Evolutionary conservation across 2,797 vertebrate species (phyloP).

Genomic region (Thaleichthys pacificus): DNA sequence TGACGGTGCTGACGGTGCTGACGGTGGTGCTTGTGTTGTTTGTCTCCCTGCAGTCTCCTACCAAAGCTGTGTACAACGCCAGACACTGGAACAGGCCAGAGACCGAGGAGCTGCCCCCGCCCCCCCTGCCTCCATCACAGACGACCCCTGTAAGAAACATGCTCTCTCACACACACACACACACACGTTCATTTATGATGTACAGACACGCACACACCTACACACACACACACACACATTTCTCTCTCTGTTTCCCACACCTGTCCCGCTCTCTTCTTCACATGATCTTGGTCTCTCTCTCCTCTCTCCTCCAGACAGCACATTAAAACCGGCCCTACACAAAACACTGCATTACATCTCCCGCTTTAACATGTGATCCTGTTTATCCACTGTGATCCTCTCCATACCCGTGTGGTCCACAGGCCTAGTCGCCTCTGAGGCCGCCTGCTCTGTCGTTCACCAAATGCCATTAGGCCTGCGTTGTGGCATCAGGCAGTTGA

Average conservation of each 20-base stretch:
- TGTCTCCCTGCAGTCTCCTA: conserved; percentile 76
- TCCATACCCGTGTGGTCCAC: neutral
- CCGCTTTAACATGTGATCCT: conserved; percentile 7
- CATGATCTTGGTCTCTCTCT: neutral
- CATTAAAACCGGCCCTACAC: conserved; percentile 16
- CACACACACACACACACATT: neutral
- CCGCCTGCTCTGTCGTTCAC: neutral
- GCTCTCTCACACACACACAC: neutral
- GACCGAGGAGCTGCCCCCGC: conserved; percentile 78
- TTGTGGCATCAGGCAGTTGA: neutral
- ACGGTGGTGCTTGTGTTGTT: neutral
- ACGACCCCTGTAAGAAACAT: conserved; percentile 78
- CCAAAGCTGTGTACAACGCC: conserved; percentile 90
- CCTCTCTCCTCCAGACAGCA: conserved; percentile 9
- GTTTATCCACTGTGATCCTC: conserved; percentile 19
- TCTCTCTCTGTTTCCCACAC: too few species aligned
- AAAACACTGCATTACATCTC: conserved; percentile 21
- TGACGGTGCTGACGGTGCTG: too few species aligned
- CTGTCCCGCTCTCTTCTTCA: neutral
- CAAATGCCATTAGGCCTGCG: neutral
- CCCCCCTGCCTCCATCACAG: conserved; percentile 75
- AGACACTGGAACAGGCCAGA: conserved; percentile 90
- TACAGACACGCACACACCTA: neutral
- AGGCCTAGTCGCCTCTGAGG: neutral
- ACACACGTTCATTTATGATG: too few species aligned